Base-by-base conservation (phyloP, 64 coral and sea anemone genomes). In the Montipora capricornis region DNA sequence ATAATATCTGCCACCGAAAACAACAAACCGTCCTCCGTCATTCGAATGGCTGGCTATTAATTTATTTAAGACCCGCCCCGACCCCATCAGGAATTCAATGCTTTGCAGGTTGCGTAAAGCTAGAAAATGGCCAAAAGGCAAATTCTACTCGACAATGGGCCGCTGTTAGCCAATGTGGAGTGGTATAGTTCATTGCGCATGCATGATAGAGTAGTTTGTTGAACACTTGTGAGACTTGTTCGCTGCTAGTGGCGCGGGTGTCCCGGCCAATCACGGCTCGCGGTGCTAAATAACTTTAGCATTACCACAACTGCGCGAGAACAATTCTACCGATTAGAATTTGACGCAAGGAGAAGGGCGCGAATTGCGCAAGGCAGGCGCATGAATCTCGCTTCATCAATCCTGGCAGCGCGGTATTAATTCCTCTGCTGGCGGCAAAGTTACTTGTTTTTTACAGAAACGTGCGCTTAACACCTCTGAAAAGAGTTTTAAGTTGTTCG, bases 41-140 rank as follows among this genome's bases (percentile, higher is more conserved):
- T 75, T 60, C 80, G 84, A 68, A 9, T 87, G 82, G 64, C 74
- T 68, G 77, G 70, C 82, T 98, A 88, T 92, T 98, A 91, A 98
- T 94, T 98, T 98, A 98, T 98, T 98, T 92, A 98, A 91, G 92
- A 98, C 96, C 96, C 94, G 92, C 94, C 90, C 64, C 15, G 80
- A 19, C 45, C 46, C 80, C 67, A 97, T 97, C 90, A 91, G 85
- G 92, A 71, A 90, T 97, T 94, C 93, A 98, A 95, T 98, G 71
- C 60, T 46, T 75, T 91, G 17, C 96, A 98, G 96, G 96, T 98
- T 94, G 83, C 76, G 70, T 45, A 66, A 78, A 68, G 77, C 45
- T 47, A 80, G 70, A 89, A 93, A 85, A 82, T 83, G 92, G 83
- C 88, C 67, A 94, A 89, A 98, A 79, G 93, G 87, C 82, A 87